Evolutionary conservation across 1,140 invertebrate genomes (phyloP).

Genomic region (Drosophila nikananu): DNA sequence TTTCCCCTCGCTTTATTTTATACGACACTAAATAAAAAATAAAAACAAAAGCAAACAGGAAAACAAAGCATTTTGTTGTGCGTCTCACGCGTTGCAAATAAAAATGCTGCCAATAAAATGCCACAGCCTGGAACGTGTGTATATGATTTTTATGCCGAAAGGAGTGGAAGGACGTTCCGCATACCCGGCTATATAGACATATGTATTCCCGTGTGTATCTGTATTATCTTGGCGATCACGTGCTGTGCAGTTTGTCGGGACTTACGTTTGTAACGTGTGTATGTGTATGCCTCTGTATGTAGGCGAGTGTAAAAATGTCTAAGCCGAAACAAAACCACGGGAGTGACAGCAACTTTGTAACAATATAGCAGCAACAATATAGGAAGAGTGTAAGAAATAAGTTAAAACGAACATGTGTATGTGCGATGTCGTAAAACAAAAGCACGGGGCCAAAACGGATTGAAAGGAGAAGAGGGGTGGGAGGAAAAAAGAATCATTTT

Average conservation of each 20-base stretch:
- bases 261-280: constrained; percentile 17
- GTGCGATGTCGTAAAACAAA: constrained; percentile 28
- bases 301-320: constrained; percentile 71
- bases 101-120: constrained; percentile 80
- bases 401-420: constrained; percentile 29
- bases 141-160: constrained; percentile 60
- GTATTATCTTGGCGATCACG: constrained; percentile 69
- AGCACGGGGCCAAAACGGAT: constrained; percentile 21
- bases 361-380: constrained; percentile 35
- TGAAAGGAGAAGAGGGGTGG: not conserved
- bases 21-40: constrained; percentile 39
- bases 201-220: constrained; percentile 33
- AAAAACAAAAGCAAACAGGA: constrained; percentile 15
- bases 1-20: constrained; percentile 31
- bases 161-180: constrained; percentile 21
- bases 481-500: constrained; percentile 36
- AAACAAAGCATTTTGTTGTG: constrained; percentile 55
- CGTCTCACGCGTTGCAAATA: constrained; percentile 77
- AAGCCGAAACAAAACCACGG: constrained; percentile 63
- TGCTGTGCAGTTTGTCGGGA: constrained; percentile 70
- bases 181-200: constrained; percentile 21
- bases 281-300: constrained; percentile 5
- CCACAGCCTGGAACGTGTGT: constrained; percentile 71
- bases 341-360: constrained; percentile 51
- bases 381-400: constrained; percentile 32